phyloP scores from a whole-genome alignment of 2,113 vertebrate species.

The Platysteira castanea region DNA sequence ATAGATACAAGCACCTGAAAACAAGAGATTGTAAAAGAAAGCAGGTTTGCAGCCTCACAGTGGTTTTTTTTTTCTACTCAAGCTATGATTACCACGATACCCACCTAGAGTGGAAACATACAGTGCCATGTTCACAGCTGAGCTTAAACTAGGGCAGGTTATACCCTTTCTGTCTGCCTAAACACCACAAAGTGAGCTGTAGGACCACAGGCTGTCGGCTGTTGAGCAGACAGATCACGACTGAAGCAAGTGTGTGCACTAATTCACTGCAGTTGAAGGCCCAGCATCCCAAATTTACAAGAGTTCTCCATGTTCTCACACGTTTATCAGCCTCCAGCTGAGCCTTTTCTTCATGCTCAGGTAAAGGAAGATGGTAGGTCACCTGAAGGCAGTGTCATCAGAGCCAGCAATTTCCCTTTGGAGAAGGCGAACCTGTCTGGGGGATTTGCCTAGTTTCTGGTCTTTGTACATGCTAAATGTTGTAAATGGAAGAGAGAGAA shows the following conservation, averaged over 20 bases:
- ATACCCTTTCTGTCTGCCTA: neutral
- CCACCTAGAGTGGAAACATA: neutral
- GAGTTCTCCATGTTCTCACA: neutral
- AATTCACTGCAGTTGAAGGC: neutral
- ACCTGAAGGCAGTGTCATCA: neutral
- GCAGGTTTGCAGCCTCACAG: neutral
- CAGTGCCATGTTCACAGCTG: neutral
- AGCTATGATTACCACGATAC: neutral
- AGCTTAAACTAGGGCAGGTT: neutral
- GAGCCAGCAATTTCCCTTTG: neutral
- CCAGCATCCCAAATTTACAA: neutral
- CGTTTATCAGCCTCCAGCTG: neutral
- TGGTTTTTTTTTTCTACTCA: neutral
- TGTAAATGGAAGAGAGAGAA: neutral
- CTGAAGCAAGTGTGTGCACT: neutral
- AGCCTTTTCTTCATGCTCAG: neutral
- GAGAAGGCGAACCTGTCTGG: neutral
- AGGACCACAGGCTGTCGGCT: fast-evolving
- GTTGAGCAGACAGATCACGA: neutral
- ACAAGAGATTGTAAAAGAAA: neutral
- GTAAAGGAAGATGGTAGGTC: neutral
- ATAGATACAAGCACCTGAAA: neutral
- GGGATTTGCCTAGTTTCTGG: neutral
- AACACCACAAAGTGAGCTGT: fast-evolving
- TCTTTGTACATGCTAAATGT: neutral